Conservation (phyloP, 35 echinoderm and acorn worm species). For the Heliocidaris tuberculata region DNA sequence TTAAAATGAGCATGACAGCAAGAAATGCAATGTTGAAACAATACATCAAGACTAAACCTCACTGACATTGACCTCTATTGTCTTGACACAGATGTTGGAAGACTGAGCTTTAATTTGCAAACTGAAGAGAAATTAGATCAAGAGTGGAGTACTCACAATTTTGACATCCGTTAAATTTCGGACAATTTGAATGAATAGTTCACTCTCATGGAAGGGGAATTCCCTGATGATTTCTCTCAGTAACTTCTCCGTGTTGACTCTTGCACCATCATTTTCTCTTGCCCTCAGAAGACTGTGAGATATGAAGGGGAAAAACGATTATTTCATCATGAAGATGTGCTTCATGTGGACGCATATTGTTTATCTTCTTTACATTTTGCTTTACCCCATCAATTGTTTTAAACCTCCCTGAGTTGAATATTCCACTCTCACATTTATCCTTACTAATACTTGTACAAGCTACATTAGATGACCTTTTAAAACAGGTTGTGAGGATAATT, state of each 20-base stretch:
- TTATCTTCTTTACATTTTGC: neutral
- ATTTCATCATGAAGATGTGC: neutral
- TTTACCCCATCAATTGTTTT: neutral
- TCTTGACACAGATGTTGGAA: neutral
- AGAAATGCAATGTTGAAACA: neutral
- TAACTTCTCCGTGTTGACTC: conserved; percentile 74
- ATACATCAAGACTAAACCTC: neutral
- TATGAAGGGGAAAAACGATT: conserved; percentile 13
- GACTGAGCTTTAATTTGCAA: neutral
- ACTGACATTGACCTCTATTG: no score
- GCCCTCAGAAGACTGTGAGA: conserved; percentile 67
- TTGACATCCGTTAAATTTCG: conserved; percentile 77
- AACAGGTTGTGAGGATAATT: no score
- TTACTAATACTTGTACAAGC: no score
- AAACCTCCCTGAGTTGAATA: neutral
- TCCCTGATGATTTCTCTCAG: conserved; percentile 81
- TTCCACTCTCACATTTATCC: no score
- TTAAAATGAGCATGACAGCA: neutral
- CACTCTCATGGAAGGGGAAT: conserved; percentile 82
- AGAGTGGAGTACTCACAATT: conserved; percentile 51
- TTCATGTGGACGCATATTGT: neutral
- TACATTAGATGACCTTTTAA: no score
- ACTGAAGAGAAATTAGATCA: neutral
- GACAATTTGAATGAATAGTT: conserved; percentile 81
- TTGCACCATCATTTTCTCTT: conserved; percentile 78